Evolutionary conservation across 2,113 vertebrate genomes (phyloP).

Genomic region (Phalacrocorax carbo): DNA sequence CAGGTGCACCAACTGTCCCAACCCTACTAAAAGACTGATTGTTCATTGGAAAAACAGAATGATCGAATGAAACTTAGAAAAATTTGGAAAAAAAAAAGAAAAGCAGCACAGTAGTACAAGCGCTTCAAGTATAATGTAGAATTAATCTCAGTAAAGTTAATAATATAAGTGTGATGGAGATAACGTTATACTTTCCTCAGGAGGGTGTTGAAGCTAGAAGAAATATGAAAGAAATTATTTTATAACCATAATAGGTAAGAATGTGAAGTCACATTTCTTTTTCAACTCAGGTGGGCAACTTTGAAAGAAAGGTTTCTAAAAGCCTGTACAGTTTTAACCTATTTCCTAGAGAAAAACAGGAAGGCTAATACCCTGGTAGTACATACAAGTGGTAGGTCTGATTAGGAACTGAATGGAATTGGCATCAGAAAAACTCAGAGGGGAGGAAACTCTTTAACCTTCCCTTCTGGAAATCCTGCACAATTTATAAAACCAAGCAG

Average conservation of each 20-base stretch:
- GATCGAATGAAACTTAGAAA: background rate
- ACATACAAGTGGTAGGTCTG: background rate
- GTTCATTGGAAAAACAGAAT: background rate
- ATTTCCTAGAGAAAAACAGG: background rate
- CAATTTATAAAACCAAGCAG: conserved; percentile 32
- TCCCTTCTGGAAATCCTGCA: conserved; percentile 29
- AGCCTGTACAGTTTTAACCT: background rate
- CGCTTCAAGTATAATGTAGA: background rate
- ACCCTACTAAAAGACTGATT: background rate
- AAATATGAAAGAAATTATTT: conserved; percentile 47
- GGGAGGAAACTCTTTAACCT: conserved; percentile 30
- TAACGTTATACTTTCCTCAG: background rate
- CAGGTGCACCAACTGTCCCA: background rate
- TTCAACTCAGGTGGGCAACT: background rate
- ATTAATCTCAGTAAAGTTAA: background rate
- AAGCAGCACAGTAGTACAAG: background rate
- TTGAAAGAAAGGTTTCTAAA: background rate
- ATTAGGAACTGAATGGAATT: conserved; percentile 16
- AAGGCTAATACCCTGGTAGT: background rate
- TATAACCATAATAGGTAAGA: background rate
- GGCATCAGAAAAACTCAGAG: conserved; percentile 29
- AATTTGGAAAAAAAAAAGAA: background rate
- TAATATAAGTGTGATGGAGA: background rate
- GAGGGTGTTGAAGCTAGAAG: conserved; percentile 8
- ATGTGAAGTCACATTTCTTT: background rate